A percentile compares a stretch with the other conserved stretches of the same genome.
phyloP scores from a whole-genome alignment of 2,113 vertebrate genomes.

The Odontophorus gujanensis region DNA sequence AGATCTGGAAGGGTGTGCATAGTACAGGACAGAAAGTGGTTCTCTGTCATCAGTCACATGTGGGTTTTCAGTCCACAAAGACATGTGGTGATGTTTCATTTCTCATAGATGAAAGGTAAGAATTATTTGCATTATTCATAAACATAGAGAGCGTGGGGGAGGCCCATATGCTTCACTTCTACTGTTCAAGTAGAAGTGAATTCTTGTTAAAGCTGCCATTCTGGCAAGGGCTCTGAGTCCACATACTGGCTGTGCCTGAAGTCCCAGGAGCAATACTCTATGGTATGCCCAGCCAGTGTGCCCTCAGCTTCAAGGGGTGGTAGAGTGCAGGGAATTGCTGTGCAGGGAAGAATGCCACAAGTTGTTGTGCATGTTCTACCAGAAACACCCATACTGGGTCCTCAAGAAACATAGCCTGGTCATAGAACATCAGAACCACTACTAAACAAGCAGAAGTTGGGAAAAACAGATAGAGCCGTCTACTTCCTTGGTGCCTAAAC shows the following conservation, averaged over 20 bases:
- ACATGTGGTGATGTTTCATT: slow-evolving; percentile 28
- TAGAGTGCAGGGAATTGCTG: neutral
- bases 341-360: neutral
- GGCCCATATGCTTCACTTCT: neutral
- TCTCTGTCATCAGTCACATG: neutral
- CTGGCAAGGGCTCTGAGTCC: neutral
- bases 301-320: neutral
- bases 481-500: neutral
- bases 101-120: slow-evolving; percentile 53
- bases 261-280: neutral
- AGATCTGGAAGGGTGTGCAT: neutral
- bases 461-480: neutral
- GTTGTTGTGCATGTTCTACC: neutral
- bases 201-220: neutral
- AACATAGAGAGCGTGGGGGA: neutral
- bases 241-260: rapidly evolving
- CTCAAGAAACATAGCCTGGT: neutral
- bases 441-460: neutral
- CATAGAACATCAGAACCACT: neutral
- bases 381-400: neutral
- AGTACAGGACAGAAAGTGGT: neutral
- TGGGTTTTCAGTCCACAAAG: neutral
- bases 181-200: slow-evolving; percentile 8
- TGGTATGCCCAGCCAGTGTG: neutral
- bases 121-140: slow-evolving; percentile 51